Conservation (phyloP, 2,797 vertebrate species). For the Falco novaeseelandiae region DNA sequence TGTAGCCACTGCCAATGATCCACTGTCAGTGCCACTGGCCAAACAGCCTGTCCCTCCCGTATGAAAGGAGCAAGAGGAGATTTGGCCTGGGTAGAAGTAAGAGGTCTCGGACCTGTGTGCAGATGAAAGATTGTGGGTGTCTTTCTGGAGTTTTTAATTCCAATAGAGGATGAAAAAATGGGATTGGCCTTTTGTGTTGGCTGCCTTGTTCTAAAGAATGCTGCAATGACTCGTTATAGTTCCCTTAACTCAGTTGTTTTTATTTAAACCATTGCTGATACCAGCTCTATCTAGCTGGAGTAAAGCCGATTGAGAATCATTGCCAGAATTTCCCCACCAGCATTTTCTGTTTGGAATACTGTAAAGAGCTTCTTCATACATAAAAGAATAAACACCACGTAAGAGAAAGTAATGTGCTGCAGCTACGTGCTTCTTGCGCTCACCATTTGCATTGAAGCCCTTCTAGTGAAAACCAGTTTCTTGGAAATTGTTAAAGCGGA, state of each 20-base stretch:
- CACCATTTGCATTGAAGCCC: neutral
- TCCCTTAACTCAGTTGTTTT: neutral
- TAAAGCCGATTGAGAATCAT: neutral
- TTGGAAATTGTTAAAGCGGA: slow-evolving; percentile 4
- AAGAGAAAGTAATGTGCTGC: neutral
- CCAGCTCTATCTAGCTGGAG: neutral
- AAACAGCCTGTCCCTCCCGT: neutral
- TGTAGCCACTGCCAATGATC: neutral
- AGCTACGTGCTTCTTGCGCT: neutral
- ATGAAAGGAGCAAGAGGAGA: neutral
- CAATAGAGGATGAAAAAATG: neutral
- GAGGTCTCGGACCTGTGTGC: neutral
- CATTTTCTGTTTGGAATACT: neutral
- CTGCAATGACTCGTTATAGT: neutral
- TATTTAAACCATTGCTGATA: neutral
- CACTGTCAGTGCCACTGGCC: neutral
- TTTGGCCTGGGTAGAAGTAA: neutral
- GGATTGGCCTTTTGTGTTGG: neutral
- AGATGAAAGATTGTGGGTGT: neutral
- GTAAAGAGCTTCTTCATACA: neutral
- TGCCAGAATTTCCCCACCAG: neutral
- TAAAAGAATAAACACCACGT: neutral
- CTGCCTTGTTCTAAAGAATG: neutral
- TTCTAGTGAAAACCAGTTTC: neutral
- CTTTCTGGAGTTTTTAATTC: neutral